phyloP scores from a whole-genome alignment of 1,140 invertebrate genomes.

The Luehdorfia chinensis region DNA sequence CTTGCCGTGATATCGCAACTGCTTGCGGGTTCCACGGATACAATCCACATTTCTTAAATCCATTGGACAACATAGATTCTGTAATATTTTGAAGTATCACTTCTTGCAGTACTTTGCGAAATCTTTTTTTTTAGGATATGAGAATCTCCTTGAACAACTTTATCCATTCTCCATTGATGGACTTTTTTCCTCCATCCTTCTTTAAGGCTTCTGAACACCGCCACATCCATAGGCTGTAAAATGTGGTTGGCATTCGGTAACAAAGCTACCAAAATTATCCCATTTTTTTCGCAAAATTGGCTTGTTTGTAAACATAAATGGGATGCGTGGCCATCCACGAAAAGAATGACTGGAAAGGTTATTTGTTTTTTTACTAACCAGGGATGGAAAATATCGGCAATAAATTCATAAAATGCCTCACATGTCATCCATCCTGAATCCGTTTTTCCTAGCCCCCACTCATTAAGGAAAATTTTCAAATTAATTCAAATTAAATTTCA shows the following conservation, averaged over 20 bases:
- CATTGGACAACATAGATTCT: constrained; percentile 1
- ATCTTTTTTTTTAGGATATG: background rate
- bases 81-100: background rate
- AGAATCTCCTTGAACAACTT: constrained; percentile 1
- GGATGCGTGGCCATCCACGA: constrained; percentile 14
- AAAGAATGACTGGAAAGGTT: constrained; percentile 1
- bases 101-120: too few species aligned
- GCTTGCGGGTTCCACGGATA: background rate
- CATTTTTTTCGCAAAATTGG: constrained; percentile 19
- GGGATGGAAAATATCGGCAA: constrained; percentile 23
- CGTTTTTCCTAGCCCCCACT: constrained; percentile 27
- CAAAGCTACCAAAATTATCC: constrained; percentile 16
- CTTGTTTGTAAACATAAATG: constrained; percentile 17
- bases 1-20: too few species aligned
- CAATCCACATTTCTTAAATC: constrained; percentile 1
- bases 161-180: constrained; percentile 13
- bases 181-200: constrained; percentile 13
- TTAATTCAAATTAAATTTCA: too few species aligned
- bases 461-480: constrained; percentile 22
- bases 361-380: too few species aligned
- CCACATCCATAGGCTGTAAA: constrained; percentile 19
- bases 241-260: constrained; percentile 9
- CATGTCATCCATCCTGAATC: constrained; percentile 31
- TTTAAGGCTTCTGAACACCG: constrained; percentile 14
- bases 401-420: constrained; percentile 30